Percentiles rank a stretch among this genome's conserved stretches.
Conservation (phyloP, 1,140 invertebrate species). For the Brachionus plicatilis region DNA sequence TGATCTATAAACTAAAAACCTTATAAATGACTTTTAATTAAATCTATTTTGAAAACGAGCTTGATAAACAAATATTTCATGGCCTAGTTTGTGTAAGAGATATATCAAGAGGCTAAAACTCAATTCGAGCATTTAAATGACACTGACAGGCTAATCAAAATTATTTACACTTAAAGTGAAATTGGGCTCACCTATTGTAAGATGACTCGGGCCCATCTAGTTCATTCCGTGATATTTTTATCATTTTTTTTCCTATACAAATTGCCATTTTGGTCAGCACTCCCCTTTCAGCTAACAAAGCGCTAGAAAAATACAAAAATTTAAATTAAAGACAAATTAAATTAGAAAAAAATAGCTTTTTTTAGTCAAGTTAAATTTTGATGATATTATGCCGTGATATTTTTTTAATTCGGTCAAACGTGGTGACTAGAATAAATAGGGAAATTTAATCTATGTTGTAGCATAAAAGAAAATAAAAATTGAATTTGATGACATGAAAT, state of each 20-base stretch:
- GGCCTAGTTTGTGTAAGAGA: neutral
- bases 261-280: too few species aligned
- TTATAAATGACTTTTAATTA: slow-evolving; percentile 37
- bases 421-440: slow-evolving; percentile 14
- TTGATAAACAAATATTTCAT: slow-evolving; percentile 33
- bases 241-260: too few species aligned
- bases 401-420: neutral
- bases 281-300: too few species aligned
- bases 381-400: too few species aligned
- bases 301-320: too few species aligned
- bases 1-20: neutral
- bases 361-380: too few species aligned
- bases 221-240: neutral
- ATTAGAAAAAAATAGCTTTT: too few species aligned
- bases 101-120: neutral
- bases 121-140: slow-evolving; percentile 13
- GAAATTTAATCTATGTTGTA: slow-evolving; percentile 22
- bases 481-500: slow-evolving; percentile 25
- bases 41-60: slow-evolving; percentile 21
- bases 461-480: neutral
- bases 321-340: too few species aligned
- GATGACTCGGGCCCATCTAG: neutral
- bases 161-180: neutral
- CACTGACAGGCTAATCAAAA: neutral
- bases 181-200: neutral